Base-by-base conservation (phyloP, 2,888 invertebrate species). In the Opisthograptis luteolata region DNA sequence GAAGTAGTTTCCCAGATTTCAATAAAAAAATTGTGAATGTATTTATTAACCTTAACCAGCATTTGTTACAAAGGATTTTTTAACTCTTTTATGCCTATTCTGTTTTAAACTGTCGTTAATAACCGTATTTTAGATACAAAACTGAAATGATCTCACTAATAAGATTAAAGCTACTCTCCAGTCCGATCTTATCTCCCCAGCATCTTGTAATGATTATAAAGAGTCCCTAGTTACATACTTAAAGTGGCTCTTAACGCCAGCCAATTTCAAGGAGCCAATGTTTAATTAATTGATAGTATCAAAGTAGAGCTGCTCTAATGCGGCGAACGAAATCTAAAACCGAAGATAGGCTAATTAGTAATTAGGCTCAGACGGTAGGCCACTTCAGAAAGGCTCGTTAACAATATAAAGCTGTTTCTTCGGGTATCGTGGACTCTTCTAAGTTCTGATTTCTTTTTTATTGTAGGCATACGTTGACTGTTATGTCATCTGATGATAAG, bases 231-330 rank as follows among this genome's bases (percentile, higher is more conserved):
- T n/a, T n/a, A n/a, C n/a, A n/a, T n/a, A n/a, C n/a, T n/a, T 41
- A 3, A 36, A 52, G 35, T 24, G 39, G 39, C 48, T 40, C 41
- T 45, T 48, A 45, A 20, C 17, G 24, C 39, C 39, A 8, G 14
- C 42, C 45, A 52, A 49, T 55, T 44, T 44, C 53, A 52, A 45
- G 28, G 49, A 44, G 53, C 37, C 41, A 19, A 45, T 55, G 45
- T 52, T 46, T 60, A 58, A 62, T 60, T 57, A 62, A 53, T 55
- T 56, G 60, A 60, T 58, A 55, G 43, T 32, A 60, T 58, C 60
- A 53, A 42, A 44, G 44, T 58, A 39, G 28, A 9, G 22, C 32
- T 25, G 30, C 19, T 36, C 13, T 35, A 39, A 48, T 43, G 32
- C 27, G 20, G 15, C 20, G 34, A 39, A 35, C 48, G 43, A 53